A percentile compares a stretch with the other conserved stretches of the same genome.
These are phyloP conservation scores for Lycopodina hypogea DNA, from an alignment of 37 sponge, comb jelly and placozoan genomes.

Conservation along the genomic window DNA sequence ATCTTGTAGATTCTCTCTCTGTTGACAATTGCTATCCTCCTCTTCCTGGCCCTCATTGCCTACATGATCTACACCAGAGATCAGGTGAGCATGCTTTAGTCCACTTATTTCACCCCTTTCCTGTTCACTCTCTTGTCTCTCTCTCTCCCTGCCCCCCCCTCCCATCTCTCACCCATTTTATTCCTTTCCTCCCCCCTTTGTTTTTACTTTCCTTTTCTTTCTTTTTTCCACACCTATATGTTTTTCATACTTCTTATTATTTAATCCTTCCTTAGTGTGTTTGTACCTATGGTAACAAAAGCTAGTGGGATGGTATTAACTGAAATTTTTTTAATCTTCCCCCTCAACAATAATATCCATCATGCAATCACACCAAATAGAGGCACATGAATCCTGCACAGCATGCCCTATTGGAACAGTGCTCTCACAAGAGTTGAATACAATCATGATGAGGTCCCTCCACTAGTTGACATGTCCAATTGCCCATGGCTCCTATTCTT, in stretches of 20 bases:
- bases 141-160: background rate
- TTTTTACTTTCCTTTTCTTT: background rate
- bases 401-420: too few relatives aligned
- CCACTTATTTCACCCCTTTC: background rate
- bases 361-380: too few relatives aligned
- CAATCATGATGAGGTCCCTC: too few relatives aligned
- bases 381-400: too few relatives aligned
- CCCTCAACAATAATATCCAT: too few relatives aligned
- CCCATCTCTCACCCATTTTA: background rate
- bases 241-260: background rate
- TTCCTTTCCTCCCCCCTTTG: background rate
- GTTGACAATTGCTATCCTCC: constrained; percentile 52
- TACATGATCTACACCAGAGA: constrained; percentile 87
- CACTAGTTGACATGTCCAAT: too few relatives aligned
- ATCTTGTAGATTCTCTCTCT: constrained; percentile 31
- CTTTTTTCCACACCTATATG: background rate
- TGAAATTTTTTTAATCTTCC: too few relatives aligned
- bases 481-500: too few relatives aligned
- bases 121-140: background rate
- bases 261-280: background rate
- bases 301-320: too few relatives aligned
- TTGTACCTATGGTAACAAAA: too few relatives aligned
- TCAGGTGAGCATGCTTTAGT: constrained; percentile 43
- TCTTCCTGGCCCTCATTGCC: constrained; percentile 65
- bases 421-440: too few relatives aligned